phyloP scores from a whole-genome alignment of 2,888 invertebrate genomes.

The Drosophila anceps region DNA sequence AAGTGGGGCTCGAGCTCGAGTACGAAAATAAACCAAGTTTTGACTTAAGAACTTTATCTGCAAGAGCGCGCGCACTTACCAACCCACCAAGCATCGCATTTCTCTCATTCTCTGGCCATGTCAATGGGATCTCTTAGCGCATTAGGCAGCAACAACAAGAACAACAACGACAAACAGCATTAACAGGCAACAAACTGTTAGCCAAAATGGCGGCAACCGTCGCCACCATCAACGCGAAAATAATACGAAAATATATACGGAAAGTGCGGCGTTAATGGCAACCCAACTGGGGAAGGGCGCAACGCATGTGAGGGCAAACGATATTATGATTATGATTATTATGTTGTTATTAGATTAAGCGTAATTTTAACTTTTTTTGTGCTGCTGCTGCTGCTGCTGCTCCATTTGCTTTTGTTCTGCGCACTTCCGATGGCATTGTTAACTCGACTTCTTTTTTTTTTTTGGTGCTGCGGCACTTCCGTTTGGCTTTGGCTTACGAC shows the following conservation, averaged over 20 bases:
- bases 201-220: conserved; percentile 69
- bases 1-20: conserved; percentile 12
- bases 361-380: conserved; percentile 73
- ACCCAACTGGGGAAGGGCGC: conserved; percentile 16
- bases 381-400: conserved; percentile 10
- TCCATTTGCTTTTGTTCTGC: conserved; percentile 38
- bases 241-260: conserved; percentile 55
- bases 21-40: conserved; percentile 46
- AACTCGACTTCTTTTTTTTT: conserved; percentile 55
- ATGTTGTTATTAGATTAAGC: conserved; percentile 84
- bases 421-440: conserved; percentile 51
- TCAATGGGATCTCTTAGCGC: conserved; percentile 71
- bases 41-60: conserved; percentile 80
- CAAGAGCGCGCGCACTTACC: conserved; percentile 49
- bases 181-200: conserved; percentile 72
- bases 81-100: conserved; percentile 2
- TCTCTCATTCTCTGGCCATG: conserved; percentile 5
- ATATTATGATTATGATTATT: conserved; percentile 83
- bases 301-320: conserved; percentile 69
- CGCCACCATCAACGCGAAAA: conserved; percentile 73
- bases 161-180: conserved; percentile 55
- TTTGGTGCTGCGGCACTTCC: conserved; percentile 69
- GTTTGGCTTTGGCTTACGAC: conserved; percentile 77
- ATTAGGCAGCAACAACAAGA: conserved; percentile 61
- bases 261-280: conserved; percentile 77